These are phyloP conservation scores for Brachyhypopomus gauderio DNA, from an alignment of 2,113 vertebrate species.

Conservation along the genomic window DNA sequence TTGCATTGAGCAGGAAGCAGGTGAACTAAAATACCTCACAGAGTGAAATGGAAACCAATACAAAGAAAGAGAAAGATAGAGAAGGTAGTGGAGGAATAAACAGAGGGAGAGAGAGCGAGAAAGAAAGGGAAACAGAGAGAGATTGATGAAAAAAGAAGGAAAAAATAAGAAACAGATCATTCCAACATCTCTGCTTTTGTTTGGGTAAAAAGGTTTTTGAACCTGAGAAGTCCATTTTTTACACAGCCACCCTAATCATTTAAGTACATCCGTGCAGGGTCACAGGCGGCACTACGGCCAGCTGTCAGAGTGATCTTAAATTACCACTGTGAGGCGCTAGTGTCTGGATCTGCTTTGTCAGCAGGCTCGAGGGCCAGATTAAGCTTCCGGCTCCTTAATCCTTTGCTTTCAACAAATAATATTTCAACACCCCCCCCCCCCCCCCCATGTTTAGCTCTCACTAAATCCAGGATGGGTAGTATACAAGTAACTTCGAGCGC, in stretches of 20 bases:
- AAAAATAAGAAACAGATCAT: not conserved
- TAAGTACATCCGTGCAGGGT: conserved; percentile 10
- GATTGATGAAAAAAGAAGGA: conserved; percentile 61
- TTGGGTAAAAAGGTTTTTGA: not conserved
- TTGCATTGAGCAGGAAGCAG: conserved; percentile 55
- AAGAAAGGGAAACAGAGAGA: conserved; percentile 60
- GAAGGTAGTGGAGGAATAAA: not conserved
- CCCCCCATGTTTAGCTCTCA: conserved; percentile 7
- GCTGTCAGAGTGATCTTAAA: conserved; percentile 60
- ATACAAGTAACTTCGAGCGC: not conserved
- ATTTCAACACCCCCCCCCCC: conserved; percentile 32
- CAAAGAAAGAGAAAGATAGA: not conserved
- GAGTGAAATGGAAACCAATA: not conserved
- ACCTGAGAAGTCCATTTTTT: not conserved
- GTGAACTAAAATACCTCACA: conserved; percentile 60
- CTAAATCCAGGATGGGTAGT: conserved; percentile 13
- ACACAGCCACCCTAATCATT: conserved; percentile 22
- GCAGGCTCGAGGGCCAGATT: conserved; percentile 41
- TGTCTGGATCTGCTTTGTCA: conserved; percentile 45
- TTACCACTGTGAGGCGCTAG: conserved; percentile 31
- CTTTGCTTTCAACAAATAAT: conserved; percentile 53
- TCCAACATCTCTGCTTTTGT: not conserved
- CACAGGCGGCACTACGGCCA: conserved; percentile 58
- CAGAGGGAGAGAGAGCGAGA: no score
- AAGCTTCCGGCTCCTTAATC: conserved; percentile 62